Evolutionary conservation across 1,140 invertebrate species (phyloP).

Genomic region (Aleiodes sp.): DNA sequence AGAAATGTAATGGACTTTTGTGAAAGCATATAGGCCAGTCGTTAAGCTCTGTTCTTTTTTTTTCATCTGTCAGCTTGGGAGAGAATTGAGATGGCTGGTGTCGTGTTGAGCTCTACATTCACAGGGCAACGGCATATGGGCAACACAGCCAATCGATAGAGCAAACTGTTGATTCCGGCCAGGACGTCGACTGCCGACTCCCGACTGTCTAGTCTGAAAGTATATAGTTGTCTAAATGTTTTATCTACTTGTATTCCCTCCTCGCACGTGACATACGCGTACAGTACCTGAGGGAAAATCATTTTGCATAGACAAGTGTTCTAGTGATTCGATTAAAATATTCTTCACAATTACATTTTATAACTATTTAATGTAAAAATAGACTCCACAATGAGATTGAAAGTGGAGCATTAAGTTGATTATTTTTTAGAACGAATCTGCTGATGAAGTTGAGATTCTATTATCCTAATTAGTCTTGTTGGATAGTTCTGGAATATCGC

Average conservation of each 20-base stretch:
- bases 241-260: not conserved
- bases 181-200: slow-evolving; percentile 41
- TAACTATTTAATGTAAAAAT: too few species aligned
- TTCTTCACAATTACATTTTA: too few species aligned
- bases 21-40: not conserved
- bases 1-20: slow-evolving; percentile 1
- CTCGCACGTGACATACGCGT: not conserved
- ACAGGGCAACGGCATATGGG: slow-evolving; percentile 41
- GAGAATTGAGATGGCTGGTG: slow-evolving; percentile 27
- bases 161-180: slow-evolving; percentile 63
- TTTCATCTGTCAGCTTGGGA: slow-evolving; percentile 17
- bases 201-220: slow-evolving; percentile 3
- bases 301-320: too few species aligned
- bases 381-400: too few species aligned
- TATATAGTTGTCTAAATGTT: not conserved
- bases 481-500: too few species aligned
- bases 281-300: too few species aligned
- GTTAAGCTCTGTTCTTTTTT: not conserved
- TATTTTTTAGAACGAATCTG: too few species aligned
- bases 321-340: too few species aligned
- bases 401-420: too few species aligned
- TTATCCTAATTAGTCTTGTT: too few species aligned
- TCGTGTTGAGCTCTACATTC: slow-evolving; percentile 19
- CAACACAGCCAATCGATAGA: slow-evolving; percentile 56
- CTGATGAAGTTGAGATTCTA: too few species aligned